Evolutionary conservation across 2,888 invertebrate genomes (phyloP).

Genomic region (Volucella inflata): DNA sequence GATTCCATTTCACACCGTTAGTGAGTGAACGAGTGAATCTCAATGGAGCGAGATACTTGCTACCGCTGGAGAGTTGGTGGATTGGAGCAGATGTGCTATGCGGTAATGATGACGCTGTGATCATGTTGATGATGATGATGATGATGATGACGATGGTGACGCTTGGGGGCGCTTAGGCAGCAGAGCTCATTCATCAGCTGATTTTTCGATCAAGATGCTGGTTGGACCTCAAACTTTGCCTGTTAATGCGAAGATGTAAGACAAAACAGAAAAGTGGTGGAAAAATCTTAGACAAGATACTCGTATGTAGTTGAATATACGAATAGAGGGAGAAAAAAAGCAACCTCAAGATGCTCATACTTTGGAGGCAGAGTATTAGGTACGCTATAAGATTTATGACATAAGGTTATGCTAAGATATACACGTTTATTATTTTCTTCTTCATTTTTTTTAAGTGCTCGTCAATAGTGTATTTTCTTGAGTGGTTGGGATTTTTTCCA

Average conservation of each 20-base stretch:
- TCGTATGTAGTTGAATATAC: slow-evolving; percentile 36
- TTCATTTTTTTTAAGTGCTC: background rate
- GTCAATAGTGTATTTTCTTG: slow-evolving; percentile 8
- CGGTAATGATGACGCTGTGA: slow-evolving; percentile 14
- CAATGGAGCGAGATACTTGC: slow-evolving; percentile 2
- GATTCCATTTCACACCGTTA: slow-evolving; percentile 68
- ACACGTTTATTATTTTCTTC: background rate
- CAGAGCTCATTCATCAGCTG: slow-evolving; percentile 53
- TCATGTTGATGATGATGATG: background rate
- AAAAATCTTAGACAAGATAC: slow-evolving; percentile 32
- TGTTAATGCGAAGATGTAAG: slow-evolving; percentile 45
- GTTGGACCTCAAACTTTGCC: slow-evolving; percentile 22
- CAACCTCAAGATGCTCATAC: slow-evolving; percentile 44
- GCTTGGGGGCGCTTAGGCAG: slow-evolving; percentile 24
- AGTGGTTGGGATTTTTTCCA: background rate
- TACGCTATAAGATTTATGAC: slow-evolving; percentile 68
- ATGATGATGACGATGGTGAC: slow-evolving; percentile 6
- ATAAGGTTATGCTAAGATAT: slow-evolving; percentile 26
- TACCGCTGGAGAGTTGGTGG: slow-evolving; percentile 14
- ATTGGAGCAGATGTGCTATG: slow-evolving; percentile 53
- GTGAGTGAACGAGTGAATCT: slow-evolving; percentile 1
- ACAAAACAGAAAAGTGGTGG: slow-evolving; percentile 39
- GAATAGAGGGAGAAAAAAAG: background rate
- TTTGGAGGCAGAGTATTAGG: slow-evolving; percentile 53
- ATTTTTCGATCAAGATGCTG: slow-evolving; percentile 50